Evolutionary conservation across 2,888 invertebrate genomes (phyloP).

Genomic region (Corythucha ciliata): DNA sequence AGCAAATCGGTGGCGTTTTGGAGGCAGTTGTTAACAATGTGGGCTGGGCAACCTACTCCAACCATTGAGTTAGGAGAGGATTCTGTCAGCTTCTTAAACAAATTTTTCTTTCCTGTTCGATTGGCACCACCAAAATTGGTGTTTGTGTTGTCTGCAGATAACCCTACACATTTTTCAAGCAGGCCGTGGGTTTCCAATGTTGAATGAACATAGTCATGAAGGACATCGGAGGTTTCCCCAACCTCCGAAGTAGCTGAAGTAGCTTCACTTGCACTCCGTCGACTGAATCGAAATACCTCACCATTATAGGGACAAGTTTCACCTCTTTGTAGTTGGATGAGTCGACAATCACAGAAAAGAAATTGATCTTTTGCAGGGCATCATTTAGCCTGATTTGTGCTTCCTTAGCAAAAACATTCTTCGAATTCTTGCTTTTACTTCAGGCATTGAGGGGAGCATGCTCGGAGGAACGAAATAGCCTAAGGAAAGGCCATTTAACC

Average conservation of each 20-base stretch:
- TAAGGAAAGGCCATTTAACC: too few species aligned
- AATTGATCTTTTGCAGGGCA: constrained; percentile 21
- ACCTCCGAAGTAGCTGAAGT: constrained; percentile 16
- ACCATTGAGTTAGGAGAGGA: constrained; percentile 26
- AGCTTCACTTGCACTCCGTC: constrained; percentile 22
- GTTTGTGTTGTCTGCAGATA: constrained; percentile 25
- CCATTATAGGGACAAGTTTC: constrained; percentile 29
- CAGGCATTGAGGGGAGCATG: too few species aligned
- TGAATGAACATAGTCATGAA: constrained; percentile 4
- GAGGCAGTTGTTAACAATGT: constrained; percentile 39
- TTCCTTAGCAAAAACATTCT: constrained; percentile 25
- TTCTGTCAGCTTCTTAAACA: constrained; percentile 31
- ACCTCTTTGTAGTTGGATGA: constrained; percentile 26
- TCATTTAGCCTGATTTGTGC: constrained; percentile 15
- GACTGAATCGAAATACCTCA: constrained; percentile 21
- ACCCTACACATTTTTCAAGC: constrained; percentile 14
- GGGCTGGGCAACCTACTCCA: constrained; percentile 38
- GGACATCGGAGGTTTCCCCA: constrained; percentile 18
- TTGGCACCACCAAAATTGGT: constrained; percentile 26
- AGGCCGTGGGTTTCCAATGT: neutral
- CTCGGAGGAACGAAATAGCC: too few species aligned
- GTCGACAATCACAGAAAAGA: constrained; percentile 25
- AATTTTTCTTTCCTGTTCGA: constrained; percentile 28
- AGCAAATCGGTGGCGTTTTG: constrained; percentile 38
- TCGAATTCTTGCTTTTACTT: too few species aligned